Conservation (phyloP, 2,888 invertebrate genomes). For the Microctonus hyperodae region DNA sequence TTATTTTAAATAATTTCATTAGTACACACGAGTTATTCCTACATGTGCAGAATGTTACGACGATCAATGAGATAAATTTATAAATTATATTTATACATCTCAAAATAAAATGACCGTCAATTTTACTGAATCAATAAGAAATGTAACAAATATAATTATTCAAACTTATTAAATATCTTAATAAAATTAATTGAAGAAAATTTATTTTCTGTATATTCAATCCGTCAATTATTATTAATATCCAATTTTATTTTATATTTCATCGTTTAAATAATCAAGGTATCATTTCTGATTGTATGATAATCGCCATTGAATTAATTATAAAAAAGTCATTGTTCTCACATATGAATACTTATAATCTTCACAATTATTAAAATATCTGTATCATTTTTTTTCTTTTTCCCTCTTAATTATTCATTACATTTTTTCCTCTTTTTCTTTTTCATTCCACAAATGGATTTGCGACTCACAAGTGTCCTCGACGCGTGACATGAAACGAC, state of each 20-base stretch:
- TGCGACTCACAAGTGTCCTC: neutral
- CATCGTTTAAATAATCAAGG: neutral
- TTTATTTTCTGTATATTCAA: neutral
- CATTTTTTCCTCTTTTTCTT: neutral
- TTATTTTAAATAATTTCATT: neutral
- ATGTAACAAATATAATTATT: neutral
- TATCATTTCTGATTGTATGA: neutral
- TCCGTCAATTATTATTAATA: neutral
- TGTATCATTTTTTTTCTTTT: neutral
- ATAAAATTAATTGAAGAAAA: neutral
- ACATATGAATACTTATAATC: neutral
- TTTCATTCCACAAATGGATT: neutral
- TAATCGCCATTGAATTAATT: neutral
- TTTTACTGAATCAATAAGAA: neutral
- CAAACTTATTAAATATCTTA: neutral
- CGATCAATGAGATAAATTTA: no score
- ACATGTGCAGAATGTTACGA: no score
- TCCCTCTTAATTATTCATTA: neutral
- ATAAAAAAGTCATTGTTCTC: neutral
- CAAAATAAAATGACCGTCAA: neutral
- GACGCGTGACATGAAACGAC: slow-evolving; percentile 7
- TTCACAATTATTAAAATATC: neutral
- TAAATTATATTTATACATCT: no score
- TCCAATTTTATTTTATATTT: neutral
- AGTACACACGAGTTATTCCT: neutral